These are phyloP conservation scores for Lissocephala sabroskyi DNA, from an alignment of 2,888 invertebrate genomes.

Conservation along the genomic window DNA sequence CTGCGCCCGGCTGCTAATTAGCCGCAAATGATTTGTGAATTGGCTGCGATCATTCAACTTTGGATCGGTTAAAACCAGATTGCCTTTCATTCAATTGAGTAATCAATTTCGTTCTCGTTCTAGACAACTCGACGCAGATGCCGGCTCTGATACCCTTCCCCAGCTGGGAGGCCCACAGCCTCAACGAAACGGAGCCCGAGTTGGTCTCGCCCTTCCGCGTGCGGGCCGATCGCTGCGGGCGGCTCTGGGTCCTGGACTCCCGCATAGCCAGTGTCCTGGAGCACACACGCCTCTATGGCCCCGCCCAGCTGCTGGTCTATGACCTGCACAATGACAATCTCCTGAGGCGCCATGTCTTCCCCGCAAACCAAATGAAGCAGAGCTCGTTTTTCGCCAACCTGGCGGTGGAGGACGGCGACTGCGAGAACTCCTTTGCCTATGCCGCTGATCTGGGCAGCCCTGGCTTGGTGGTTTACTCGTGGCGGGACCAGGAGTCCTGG, in stretches of 20 bases:
- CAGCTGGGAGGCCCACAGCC: conserved; percentile 84
- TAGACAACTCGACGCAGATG: conserved; percentile 79
- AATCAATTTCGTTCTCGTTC: conserved; percentile 52
- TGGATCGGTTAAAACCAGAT: too few species aligned
- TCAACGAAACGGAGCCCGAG: conserved; percentile 76
- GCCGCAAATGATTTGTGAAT: not conserved
- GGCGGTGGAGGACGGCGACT: conserved; percentile 82
- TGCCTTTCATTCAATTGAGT: too few species aligned
- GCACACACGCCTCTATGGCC: conserved; percentile 73
- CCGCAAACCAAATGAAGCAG: conserved; percentile 77
- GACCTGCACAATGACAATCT: conserved; percentile 81
- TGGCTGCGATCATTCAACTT: not conserved
- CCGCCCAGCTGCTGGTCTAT: conserved; percentile 80
- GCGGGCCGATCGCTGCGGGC: conserved; percentile 82
- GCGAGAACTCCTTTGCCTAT: conserved; percentile 82
- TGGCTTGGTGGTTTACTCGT: conserved; percentile 83
- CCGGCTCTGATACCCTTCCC: conserved; percentile 85
- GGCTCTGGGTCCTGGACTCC: conserved; percentile 86
- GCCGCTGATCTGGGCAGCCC: conserved; percentile 81
- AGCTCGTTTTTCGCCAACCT: conserved; percentile 84
- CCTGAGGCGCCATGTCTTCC: conserved; percentile 79
- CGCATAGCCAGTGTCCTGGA: conserved; percentile 78
- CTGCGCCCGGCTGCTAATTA: not conserved
- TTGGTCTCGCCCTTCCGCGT: conserved; percentile 83
- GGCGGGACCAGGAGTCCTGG: conserved; percentile 82